A percentile compares a stretch with the other conserved stretches of the same genome.
Conservation (phyloP, 2,797 vertebrate genomes). For the Sibirionetta formosa region DNA sequence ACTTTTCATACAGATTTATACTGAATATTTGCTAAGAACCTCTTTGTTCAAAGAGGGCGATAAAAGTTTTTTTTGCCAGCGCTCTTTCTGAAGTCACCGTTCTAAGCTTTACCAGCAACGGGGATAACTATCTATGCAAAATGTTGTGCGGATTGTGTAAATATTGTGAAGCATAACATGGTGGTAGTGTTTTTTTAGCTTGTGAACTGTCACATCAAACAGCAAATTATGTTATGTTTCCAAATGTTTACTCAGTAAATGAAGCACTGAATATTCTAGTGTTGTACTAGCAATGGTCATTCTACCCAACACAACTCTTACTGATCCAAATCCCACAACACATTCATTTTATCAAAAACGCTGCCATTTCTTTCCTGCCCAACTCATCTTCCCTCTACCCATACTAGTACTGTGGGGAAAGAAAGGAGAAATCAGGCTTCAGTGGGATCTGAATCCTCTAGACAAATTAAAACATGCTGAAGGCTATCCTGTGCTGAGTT, state of each 20-base stretch:
- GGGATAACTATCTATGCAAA: slow-evolving; percentile 2
- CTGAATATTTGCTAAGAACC: neutral
- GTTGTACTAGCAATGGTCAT: neutral
- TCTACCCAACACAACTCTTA: neutral
- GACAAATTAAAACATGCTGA: neutral
- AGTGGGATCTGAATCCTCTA: neutral
- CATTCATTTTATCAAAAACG: neutral
- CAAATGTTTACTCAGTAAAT: slow-evolving; percentile 56
- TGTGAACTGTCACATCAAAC: slow-evolving; percentile 66
- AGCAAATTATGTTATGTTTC: slow-evolving; percentile 62
- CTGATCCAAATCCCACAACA: neutral
- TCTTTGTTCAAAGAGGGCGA: neutral
- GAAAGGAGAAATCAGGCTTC: neutral
- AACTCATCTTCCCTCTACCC: neutral
- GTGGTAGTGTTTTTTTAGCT: slow-evolving; percentile 60
- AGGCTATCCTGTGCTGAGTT: neutral
- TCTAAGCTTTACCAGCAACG: neutral
- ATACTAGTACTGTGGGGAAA: neutral
- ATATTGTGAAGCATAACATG: slow-evolving; percentile 72
- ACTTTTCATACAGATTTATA: too few relatives aligned
- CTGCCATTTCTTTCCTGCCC: neutral
- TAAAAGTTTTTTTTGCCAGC: slow-evolving; percentile 24
- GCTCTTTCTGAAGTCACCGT: slow-evolving; percentile 30
- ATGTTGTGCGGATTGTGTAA: slow-evolving; percentile 44
- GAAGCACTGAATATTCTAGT: slow-evolving; percentile 22